Base-by-base conservation (phyloP, 1,140 invertebrate species). In the Tachypleus tridentatus region DNA sequence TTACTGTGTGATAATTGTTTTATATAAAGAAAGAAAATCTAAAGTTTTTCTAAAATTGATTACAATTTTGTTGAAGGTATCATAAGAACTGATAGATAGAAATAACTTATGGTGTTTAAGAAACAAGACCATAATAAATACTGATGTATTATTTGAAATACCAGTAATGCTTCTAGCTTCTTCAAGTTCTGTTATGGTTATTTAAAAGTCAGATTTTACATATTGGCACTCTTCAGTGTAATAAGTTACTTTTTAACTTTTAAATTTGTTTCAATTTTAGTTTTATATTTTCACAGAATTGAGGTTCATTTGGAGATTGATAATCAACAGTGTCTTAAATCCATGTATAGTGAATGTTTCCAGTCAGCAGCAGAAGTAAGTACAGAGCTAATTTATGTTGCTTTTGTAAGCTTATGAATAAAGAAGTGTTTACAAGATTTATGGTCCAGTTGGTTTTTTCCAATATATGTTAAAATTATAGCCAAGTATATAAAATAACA, bases 241-340 rank as follows among this genome's bases (percentile, higher is more conserved):
- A 64, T 63, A 48, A 4, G 10, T 29, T 64, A 10, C 10, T 63
- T 64, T 48, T 29, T 8, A 63, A 47, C 4, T 48, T 64, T 57
- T 64, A 53, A 57, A 49, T 52, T 61, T n/a, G 49, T 52, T 60
- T 49, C 50, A 64, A 7, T 9, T 11, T 7, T 62, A 51, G 11
- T 57, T 53, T 61, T 5, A 48, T 51, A 4, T 51, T 9, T 65
- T 61, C 51, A 49, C 57, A 70, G 93, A 3, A 86, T 93, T 0
- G 85, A 90, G 57, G 88, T 91, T 0, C 92, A 87, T 72, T 73
- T 97, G 58, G 91, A 94, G 77, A 87, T 97, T n/a, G 93, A 97
- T 73, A 95, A 94, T 73, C 81, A 91, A 69, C 91, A 92, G 72
- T 97, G 94, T 76, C 82, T 76, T 0, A 80, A 79, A 6, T 77